Percentiles rank a stretch among this genome's conserved stretches.
phyloP scores from a whole-genome alignment of 2,888 invertebrate species.

The Eudemis profundana region DNA sequence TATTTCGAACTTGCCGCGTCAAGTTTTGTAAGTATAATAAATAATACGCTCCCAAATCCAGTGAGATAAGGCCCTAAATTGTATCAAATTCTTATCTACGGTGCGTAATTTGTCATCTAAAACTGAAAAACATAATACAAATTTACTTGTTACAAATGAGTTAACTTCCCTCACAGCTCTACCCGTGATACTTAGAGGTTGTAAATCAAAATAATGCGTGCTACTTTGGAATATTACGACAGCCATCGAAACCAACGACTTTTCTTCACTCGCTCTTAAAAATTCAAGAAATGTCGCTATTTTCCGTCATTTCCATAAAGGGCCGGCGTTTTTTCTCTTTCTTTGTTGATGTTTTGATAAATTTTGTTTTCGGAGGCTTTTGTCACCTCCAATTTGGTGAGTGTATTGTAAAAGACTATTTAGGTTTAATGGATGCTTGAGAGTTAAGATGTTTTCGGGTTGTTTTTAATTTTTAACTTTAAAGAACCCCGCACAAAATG shows the following conservation, averaged over 20 bases:
- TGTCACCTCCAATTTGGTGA: conserved; percentile 21
- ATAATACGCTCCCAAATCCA: no score
- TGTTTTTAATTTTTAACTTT: no score
- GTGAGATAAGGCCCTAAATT: no score
- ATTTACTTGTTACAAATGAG: not conserved
- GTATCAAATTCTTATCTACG: no score
- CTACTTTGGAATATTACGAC: conserved; percentile 36
- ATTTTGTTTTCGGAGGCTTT: not conserved
- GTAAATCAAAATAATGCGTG: conserved; percentile 43
- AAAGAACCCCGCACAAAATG: no score
- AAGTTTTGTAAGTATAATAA: no score
- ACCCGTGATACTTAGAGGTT: conserved; percentile 18
- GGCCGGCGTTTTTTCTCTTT: not conserved
- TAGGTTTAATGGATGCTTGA: not conserved
- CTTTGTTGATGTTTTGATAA: conserved; percentile 15
- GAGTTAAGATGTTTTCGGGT: not conserved
- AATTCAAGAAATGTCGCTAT: conserved; percentile 38
- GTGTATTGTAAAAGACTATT: conserved; percentile 12
- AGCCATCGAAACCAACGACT: conserved; percentile 42
- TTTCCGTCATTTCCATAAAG: conserved; percentile 23
- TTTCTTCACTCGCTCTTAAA: conserved; percentile 33
- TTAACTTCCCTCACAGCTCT: not conserved
- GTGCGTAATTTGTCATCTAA: no score
- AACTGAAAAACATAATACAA: no score
- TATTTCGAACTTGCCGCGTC: no score